These are phyloP conservation scores for Phymorhynchus buccinoides DNA, from an alignment of 1,140 invertebrate species.

Conservation along the genomic window DNA sequence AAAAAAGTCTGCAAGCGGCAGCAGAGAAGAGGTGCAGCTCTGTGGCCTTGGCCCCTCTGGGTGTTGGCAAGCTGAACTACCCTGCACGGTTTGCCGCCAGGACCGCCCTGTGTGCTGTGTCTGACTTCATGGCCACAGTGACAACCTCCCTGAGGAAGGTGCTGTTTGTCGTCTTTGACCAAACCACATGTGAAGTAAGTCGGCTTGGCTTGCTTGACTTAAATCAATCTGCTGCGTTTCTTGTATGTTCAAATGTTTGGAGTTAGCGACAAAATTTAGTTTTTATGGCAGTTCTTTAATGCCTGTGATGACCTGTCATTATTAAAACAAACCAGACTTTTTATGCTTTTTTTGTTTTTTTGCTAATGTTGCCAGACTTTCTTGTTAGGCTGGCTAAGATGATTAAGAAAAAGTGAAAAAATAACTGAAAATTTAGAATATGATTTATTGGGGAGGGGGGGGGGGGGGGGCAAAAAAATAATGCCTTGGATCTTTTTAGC, in stretches of 20 bases:
- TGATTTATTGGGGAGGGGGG: neutral
- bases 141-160: neutral
- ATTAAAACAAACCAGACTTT: no score
- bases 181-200: neutral
- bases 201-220: no score
- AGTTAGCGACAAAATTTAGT: no score
- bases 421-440: no score
- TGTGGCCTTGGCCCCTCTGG: slow-evolving; percentile 2
- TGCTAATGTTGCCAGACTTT: no score
- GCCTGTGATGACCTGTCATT: no score
- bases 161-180: slow-evolving; percentile 9
- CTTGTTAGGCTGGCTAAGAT: no score
- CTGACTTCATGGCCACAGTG: slow-evolving; percentile 6
- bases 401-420: no score
- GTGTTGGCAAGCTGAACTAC: slow-evolving; percentile 6
- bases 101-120: neutral
- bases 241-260: neutral
- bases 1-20: slow-evolving; percentile 4
- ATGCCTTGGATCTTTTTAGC: no score
- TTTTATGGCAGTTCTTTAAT: no score
- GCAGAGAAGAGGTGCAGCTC: neutral
- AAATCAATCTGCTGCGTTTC: no score
- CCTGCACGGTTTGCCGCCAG: neutral
- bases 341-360: neutral
- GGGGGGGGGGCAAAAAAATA: no score